Evolutionary conservation across 2,113 vertebrate genomes (phyloP), one percentile per base, ranked within the genome.

Genomic region (Zapus hudsonius): DNA sequence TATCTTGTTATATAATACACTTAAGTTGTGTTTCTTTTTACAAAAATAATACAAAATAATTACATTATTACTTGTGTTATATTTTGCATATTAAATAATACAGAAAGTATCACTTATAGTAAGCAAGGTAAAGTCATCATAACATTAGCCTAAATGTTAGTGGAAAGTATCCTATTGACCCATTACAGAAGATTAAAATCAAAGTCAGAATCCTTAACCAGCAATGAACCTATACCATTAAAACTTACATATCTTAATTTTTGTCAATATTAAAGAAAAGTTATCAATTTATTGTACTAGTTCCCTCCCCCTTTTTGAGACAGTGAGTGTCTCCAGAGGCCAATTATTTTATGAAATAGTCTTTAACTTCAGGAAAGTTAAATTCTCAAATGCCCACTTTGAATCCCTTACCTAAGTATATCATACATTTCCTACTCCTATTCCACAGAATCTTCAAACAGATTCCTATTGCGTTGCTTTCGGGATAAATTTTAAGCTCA

Each of bases 201-300:
- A 76, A 72, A 74, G 38, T 52, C 15, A 61, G 7, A 4, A 63
- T 84, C 40, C 29, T 70, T 84, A 85, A 86, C 69, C 36, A 55
- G 36, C 25, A 76, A 27, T 19, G 69, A 89, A 55, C 29, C 73
- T 63, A 76, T 89, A 61, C 85, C 67, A n/a, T 61, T 89, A 29
- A n/a, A 76, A 74, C 19, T 92, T 76, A 67, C 40, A 47, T 75
- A 75, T 67, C 22, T 23, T 69, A 29, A 81, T 82, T 31, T 11
- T 69, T 84, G 25, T 73, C 40, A 84, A 36, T 84, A 67, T 74
- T 92, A 72, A 87, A 57, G 36, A 42, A n/a, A 91, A 84, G 55
- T 27, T 59, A 22, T 84, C 67, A 52, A 80, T 55, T 83, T 10
- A 67, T 80, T 91, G 5, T 69, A 20, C 23, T 79, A n/a, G 64